phyloP scores from a whole-genome alignment of 2,797 vertebrate species.

The Falco rusticolus region DNA sequence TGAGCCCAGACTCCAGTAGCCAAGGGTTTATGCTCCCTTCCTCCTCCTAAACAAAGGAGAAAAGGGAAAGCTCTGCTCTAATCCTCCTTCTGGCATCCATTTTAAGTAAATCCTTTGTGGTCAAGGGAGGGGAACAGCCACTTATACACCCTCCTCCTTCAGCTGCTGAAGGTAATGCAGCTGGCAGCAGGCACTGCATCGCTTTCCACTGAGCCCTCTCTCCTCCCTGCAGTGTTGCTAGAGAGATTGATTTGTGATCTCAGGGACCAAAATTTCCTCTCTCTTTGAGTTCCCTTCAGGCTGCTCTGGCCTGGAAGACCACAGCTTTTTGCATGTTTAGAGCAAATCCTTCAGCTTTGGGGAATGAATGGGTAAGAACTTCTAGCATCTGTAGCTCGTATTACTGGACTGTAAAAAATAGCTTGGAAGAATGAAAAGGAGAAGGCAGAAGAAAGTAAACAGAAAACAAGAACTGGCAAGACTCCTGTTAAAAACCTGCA shows the following conservation, averaged over 20 bases:
- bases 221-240: background rate
- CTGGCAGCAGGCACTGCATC: background rate
- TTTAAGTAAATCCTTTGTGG: constrained; percentile 32
- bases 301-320: background rate
- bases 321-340: background rate
- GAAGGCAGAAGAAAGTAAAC: background rate
- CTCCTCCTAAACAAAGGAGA: constrained; percentile 28
- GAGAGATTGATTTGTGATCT: background rate
- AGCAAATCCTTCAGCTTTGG: background rate
- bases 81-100: constrained; percentile 40
- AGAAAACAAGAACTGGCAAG: background rate
- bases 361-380: background rate
- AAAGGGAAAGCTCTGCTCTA: background rate
- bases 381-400: background rate
- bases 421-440: background rate
- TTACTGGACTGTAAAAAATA: background rate
- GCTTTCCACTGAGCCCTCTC: background rate
- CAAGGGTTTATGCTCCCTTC: background rate
- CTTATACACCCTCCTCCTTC: background rate
- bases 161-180: background rate
- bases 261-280: background rate
- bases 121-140: background rate
- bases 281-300: background rate
- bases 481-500: background rate
- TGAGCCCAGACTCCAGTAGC: background rate